Base-by-base conservation (phyloP, 2,888 invertebrate species). In the Hymenopus coronatus region DNA sequence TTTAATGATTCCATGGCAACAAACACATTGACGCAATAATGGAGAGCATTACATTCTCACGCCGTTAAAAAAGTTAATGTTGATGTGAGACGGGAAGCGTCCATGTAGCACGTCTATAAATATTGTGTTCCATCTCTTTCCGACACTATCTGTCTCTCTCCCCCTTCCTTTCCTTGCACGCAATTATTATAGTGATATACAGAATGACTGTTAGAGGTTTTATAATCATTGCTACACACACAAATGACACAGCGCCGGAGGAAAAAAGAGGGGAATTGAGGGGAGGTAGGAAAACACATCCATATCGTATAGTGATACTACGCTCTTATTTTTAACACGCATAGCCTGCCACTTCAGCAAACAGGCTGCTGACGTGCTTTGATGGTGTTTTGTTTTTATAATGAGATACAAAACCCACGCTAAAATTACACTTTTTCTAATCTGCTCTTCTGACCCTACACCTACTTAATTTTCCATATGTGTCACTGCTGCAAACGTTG, bases 1-100 rank as follows among this genome's bases (percentile, higher is more conserved):
- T 91, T 91, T 91, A 91, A 91, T 89, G 90, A 90, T 89, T 85
- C 89, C 81, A 87, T 87, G 33, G 87, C 88, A 91, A 91, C 91
- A 91, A 91, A 90, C 91, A 91, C 91, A 91, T 91, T 91, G 91
- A 91, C 90, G 91, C 88, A 90, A 90, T 90, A 89, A 89, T 88
- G 88, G 87, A 83, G 84, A 86, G 70, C 87, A 90, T 88, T 90
- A 88, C 89, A 88, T 89, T 87, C 54, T 88, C 88, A 88, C 89
- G 88, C 86, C 88, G 86, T 89, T 88, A 88, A 87, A 89, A 89
- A 82, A 82, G 33, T 82, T 87, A 81, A 87, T 87, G 87, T 87
- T 87, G 87, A n/a, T 82, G 81, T 30, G 70, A 81, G 85, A 40
- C 40, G 82, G 82, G 82, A 84, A 81, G n/a, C 28, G 82, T 81